Base-by-base conservation (phyloP, 23 tunicate species). In the Ascidia mentula region DNA sequence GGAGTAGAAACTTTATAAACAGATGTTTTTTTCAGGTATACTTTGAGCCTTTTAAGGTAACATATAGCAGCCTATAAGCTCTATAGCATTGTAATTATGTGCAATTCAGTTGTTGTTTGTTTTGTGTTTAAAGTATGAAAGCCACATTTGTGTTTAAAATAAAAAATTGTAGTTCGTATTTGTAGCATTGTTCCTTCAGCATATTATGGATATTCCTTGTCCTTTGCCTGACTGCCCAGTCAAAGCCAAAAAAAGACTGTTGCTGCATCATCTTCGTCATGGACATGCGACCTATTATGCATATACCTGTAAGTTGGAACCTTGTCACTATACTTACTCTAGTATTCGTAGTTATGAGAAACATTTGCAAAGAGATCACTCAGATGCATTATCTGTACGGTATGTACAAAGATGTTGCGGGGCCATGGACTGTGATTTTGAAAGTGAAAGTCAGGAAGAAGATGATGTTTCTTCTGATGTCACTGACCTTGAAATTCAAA, bases 331-430 rank as follows among this genome's bases (percentile, higher is more conserved):
- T 35, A 40, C 59, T 45, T 45, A 46, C 26, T 77, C 81, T 4
- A 77, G 81, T 37, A 77, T 77, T 77, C 70, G 36, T 18, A 77
- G 80, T 40, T 76, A 76, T 40, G 80, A 40, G 36, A 76, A 76
- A 40, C 80, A 76, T 76, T 40, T 76, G 80, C 61, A 76, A 40
- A 40, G 80, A 15, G 61, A 39, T 31, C 80, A 76, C 40, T 22
- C 65, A 24, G 65, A 39, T 39, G 69, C 15, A 39, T 15, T n/a
- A 39, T 22, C 31, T 39, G 24, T 18, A 32, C 32, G 77, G 24
- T 31, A 73, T 73, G 32, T 24, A 12, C 32, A 31, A 24, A 13
- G 20, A 31, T 12, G 33, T 69, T 26, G 72, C n/a, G 20, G 32
- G 9, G n/a, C 15, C 9, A 20, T 9, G 9, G 65, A 26, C 40